A percentile compares a stretch with the other conserved stretches of the same genome.
Evolutionary conservation across 2,888 invertebrate genomes (phyloP).

Genomic region (Empis stercorea): DNA sequence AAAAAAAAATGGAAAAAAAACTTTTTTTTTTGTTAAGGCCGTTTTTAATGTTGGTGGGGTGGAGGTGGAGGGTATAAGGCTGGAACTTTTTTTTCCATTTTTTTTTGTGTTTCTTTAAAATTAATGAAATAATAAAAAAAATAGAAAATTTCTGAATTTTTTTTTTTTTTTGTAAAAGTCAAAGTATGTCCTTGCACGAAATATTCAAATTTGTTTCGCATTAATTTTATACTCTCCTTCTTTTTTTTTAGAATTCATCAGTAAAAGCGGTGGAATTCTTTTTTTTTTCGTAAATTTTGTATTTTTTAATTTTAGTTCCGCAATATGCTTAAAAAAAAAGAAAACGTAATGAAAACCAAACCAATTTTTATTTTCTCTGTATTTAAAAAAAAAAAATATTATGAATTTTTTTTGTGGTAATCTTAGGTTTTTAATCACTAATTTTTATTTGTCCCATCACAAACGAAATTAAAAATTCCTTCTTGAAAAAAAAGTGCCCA

Average conservation of each 20-base stretch:
- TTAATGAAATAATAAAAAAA: too few species aligned
- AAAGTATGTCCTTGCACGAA: constrained; percentile 25
- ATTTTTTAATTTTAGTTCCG: not conserved
- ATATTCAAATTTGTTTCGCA: constrained; percentile 27
- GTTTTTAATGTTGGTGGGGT: too few species aligned
- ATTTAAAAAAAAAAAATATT: too few species aligned
- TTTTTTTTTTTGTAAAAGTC: constrained; percentile 13
- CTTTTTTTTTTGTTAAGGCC: not conserved
- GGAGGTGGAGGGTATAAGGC: too few species aligned
- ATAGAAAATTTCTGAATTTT: not conserved
- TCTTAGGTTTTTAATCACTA: too few species aligned
- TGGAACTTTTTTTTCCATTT: too few species aligned
- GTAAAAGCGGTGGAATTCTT: not conserved
- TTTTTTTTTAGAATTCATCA: not conserved
- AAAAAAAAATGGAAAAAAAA: not conserved
- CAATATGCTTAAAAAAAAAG: not conserved
- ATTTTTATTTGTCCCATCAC: too few species aligned
- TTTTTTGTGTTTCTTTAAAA: too few species aligned
- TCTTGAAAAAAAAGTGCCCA: too few species aligned
- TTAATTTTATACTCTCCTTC: constrained; percentile 5
- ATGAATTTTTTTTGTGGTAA: too few species aligned
- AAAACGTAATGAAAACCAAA: not conserved
- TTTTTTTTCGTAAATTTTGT: not conserved
- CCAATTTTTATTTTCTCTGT: too few species aligned
- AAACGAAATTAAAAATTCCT: too few species aligned